phyloP scores from a whole-genome alignment of 2,797 vertebrate species.

The Phalloptychus januarius region DNA sequence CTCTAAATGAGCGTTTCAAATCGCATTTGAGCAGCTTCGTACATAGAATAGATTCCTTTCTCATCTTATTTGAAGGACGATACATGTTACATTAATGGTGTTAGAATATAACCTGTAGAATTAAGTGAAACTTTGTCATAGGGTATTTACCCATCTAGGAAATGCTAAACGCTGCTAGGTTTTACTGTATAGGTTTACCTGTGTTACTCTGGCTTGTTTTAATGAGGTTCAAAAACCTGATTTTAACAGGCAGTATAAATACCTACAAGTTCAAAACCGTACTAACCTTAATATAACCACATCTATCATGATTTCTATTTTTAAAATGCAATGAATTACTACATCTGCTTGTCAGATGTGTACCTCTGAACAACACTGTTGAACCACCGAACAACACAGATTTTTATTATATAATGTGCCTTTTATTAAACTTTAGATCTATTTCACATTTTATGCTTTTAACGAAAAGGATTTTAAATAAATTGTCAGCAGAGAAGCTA shows the following conservation, averaged over 20 bases:
- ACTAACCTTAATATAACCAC: constrained; percentile 32
- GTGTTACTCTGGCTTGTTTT: constrained; percentile 48
- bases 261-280: constrained; percentile 50
- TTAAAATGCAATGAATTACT: constrained; percentile 44
- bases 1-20: constrained; percentile 51
- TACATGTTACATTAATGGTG: constrained; percentile 44
- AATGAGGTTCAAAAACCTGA: constrained; percentile 28
- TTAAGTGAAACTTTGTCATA: constrained; percentile 32
- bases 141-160: constrained; percentile 34
- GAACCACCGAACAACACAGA: constrained; percentile 38
- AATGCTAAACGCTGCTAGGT: constrained; percentile 46
- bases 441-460: constrained; percentile 31
- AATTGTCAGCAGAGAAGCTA: constrained; percentile 42
- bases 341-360: constrained; percentile 44
- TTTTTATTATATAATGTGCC: constrained; percentile 63
- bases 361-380: constrained; percentile 37
- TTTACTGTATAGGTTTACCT: constrained; percentile 44
- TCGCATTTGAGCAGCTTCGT: constrained; percentile 41
- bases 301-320: not conserved
- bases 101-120: constrained; percentile 30
- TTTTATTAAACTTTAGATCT: constrained; percentile 52
- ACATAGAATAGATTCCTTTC: constrained; percentile 33
- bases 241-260: constrained; percentile 29
- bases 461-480: constrained; percentile 24
- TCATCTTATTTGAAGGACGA: constrained; percentile 31